Base-by-base conservation (phyloP, 2,888 invertebrate species). In the Allolobophora icterica region DNA sequence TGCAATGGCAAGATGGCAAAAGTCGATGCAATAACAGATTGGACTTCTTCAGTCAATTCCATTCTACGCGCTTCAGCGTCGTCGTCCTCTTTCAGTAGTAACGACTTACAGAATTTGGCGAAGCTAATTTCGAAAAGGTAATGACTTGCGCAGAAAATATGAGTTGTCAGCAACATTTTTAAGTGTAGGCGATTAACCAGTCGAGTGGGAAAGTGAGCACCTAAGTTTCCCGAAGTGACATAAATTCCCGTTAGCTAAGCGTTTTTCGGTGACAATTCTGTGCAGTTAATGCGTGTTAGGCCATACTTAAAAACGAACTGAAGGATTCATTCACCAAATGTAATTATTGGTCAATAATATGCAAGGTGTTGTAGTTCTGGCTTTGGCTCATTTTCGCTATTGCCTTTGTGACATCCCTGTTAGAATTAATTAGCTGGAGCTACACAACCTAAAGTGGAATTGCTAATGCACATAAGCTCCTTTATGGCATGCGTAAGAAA, bases 1-100 rank as follows among this genome's bases (percentile, higher is more conserved):
- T 35, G 87, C 87, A 38, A 87, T 87, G 87, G 87, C 87, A 87
- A 87, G 87, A 87, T 87, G 87, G 87, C 87, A 21, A 87, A 87
- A 87, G 87, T 24, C 19, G 87, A 87, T 21, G 34, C 8, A 34
- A 38, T 87, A 34, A 38, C 38, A 19, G 87, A 87, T 38, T 87
- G 87, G 87, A 35, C 87, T 35, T 35, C 87, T 21, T 87, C 87
- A 38, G 38, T 87, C 87, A 38, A 38, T 87, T 87, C 87, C 35
- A 87, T 87, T 38, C 34, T 87, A 8, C 87, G 38, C 87, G 87
- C 35, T 35, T 87, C 87, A 35, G 71, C 71, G 71, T 87, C 87
- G 34, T 87, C 87, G 21, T 87, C 87, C 15, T 87, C 87, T 34
- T 87, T 87, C 34, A 8, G 35, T 34, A 87, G 87, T 33, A 87